Conservation (phyloP, 2,888 invertebrate genomes). For the Drosophila antonietae region DNA sequence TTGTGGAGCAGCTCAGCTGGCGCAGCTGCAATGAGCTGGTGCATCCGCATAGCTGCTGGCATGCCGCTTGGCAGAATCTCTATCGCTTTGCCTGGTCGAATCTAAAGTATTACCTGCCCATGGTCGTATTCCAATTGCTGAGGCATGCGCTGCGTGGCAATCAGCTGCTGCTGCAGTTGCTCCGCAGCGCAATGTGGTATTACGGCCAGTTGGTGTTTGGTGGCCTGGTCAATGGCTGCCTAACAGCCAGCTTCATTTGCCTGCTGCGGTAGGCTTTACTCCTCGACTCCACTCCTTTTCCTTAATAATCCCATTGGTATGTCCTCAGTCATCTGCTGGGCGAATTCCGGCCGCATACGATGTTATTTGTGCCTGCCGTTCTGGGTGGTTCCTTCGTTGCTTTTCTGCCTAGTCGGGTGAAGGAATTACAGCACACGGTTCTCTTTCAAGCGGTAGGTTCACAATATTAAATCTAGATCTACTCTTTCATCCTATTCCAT, state of each 20-base stretch:
- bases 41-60: slow-evolving; percentile 66
- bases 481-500: too few species aligned
- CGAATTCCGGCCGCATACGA: slow-evolving; percentile 52
- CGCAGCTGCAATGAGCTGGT: slow-evolving; percentile 62
- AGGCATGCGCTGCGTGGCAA: slow-evolving; percentile 46
- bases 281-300: not conserved
- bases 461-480: not conserved
- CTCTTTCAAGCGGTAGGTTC: slow-evolving; percentile 76
- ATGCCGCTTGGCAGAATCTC: slow-evolving; percentile 42
- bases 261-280: slow-evolving; percentile 57
- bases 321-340: slow-evolving; percentile 49
- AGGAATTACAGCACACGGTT: slow-evolving; percentile 61
- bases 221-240: slow-evolving; percentile 50
- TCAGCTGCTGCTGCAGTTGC: slow-evolving; percentile 24
- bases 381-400: slow-evolving; percentile 49
- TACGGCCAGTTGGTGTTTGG: slow-evolving; percentile 52
- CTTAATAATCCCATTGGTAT: not conserved
- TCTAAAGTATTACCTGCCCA: slow-evolving; percentile 69
- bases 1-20: slow-evolving; percentile 47
- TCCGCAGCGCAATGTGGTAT: slow-evolving; percentile 56
- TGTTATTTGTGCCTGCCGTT: slow-evolving; percentile 58
- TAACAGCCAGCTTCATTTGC: slow-evolving; percentile 55
- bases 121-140: slow-evolving; percentile 62
- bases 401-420: slow-evolving; percentile 44
- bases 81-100: slow-evolving; percentile 51